Base-by-base conservation (phyloP, 1,140 invertebrate species). In the Temnothorax curvispinosus region DNA sequence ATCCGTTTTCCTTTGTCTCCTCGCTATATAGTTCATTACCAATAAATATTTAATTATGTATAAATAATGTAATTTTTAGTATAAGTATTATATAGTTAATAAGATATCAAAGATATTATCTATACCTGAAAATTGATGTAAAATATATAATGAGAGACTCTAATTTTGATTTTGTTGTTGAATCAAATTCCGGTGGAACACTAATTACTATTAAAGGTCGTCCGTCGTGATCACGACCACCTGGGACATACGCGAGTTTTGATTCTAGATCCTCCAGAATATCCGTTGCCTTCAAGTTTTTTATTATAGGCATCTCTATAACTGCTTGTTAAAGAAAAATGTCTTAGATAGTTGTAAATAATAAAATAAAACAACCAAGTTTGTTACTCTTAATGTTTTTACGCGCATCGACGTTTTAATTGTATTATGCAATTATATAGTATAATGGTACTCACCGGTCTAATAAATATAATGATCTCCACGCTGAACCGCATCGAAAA, bases 191-290 rank as follows among this genome's bases (percentile, higher is more conserved):
- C 3, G 93, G 90, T 54, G 97, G 97, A 75, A 97, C 95, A 84
- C 96, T 96, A 18, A 97, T 96, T 84, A 97, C 94, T 77, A 97
- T 94, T 87, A 97, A 94, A 62, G 97, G 96, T 60, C 96, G 95
- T 56, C 96, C 96, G 85, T 97, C 96, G 56, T 96, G 96, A 94
- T 97, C 97, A 85, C 96, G 95, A 80, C 97, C 96, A 74, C 97
- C 97, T 65, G 97, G 97, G 81, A 97, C 93, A 91, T 96, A 96
- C 78, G 96, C 96, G 87, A 96, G 89, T 88, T 96, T 95, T 78
- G 94, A 96, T 92, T 96, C 95, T 89, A 96, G 92, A 74, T 94
- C 95, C 88, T 95, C 95, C 90, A 96, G 94, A 82, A 96, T 95
- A 76, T 96, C 94, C 81, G 93, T 93, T 80, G 96, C 95, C 94